Percentiles rank a stretch among this genome's conserved stretches.
These are phyloP conservation scores for Apodemia hepburni DNA, from an alignment of 2,888 invertebrate species.

Conservation along the genomic window DNA sequence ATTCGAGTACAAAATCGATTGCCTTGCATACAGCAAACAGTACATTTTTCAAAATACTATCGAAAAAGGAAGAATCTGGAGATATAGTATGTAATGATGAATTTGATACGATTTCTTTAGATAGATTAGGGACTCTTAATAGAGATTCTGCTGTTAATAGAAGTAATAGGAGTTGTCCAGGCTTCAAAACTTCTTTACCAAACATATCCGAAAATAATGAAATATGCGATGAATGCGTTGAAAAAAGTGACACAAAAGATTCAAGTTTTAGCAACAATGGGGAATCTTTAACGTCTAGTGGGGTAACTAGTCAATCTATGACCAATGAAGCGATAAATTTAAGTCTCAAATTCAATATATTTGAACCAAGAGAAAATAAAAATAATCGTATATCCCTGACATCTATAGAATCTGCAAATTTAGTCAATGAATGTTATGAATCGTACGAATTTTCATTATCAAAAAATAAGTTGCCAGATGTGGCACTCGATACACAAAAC, in stretches of 20 bases:
- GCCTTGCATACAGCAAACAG: conserved; percentile 70
- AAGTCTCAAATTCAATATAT: conserved; percentile 50
- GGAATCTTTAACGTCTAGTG: conserved; percentile 33
- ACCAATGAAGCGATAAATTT: conserved; percentile 51
- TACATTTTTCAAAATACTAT: conserved; percentile 69
- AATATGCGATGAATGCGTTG: conserved; percentile 57
- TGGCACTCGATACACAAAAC: conserved; percentile 30
- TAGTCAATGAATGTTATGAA: conserved; percentile 69
- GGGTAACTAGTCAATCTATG: conserved; percentile 14
- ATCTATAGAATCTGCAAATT: conserved; percentile 52
- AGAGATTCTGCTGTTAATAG: conserved; percentile 68
- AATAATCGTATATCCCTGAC: conserved; percentile 42
- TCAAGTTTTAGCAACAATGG: conserved; percentile 46
- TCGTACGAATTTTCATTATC: conserved; percentile 51
- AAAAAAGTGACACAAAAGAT: conserved; percentile 45
- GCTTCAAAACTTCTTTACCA: conserved; percentile 69
- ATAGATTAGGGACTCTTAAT: conserved; percentile 63
- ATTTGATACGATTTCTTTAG: conserved; percentile 72
- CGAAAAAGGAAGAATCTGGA: conserved; percentile 70
- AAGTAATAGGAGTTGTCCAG: conserved; percentile 72
- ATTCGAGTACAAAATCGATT: conserved; percentile 52
- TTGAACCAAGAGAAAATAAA: conserved; percentile 51
- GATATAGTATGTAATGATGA: conserved; percentile 69
- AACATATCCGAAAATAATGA: conserved; percentile 73
- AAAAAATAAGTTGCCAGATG: conserved; percentile 25